Evolutionary conservation across 2,797 vertebrate species (phyloP), one percentile per base, ranked within the genome.

Genomic region (Xyrichtys novacula): DNA sequence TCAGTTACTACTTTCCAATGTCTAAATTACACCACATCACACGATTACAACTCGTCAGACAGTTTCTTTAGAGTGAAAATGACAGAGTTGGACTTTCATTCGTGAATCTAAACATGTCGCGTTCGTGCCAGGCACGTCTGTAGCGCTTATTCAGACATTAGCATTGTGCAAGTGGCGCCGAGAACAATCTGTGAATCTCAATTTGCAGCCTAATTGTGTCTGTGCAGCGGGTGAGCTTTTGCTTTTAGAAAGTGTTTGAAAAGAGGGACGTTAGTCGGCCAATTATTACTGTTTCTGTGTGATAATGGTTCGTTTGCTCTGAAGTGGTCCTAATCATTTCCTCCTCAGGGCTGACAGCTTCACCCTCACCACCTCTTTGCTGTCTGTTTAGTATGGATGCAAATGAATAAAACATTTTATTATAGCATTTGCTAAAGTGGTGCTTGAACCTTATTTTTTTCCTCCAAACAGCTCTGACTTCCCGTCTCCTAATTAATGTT

Each of bases 401-500:
- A 80, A 81, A 80, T 74, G 10, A 71, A 60, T 75, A 70, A 60
- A 81, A 70, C 39, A 71, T 63, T 26, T 47, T 62, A 48, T 72
- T 32, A 67, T 66, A 63, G 48, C 25, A 48, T 86, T 81, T 61
- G 34, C 55, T 64, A 53, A 85, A 86, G 67, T 68, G 48, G 26
- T 66, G 59, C 64, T 82, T 73, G 67, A 78, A 71, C 36, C 26
- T 42, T 40, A 61, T 64, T 64, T 64, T 38, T n/a, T n/a, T n/a
- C n/a, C n/a, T 9, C 49, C 32, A 48, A 63, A 53, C 44, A 63
- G 34, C 22, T 39, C 40, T 11, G 38, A 70, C 44, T 71, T 60
- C 19, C 34, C n/a, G 26, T 65, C 29, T 22, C 36, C 42, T 80
- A 88, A 88, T 88, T 82, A 80, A 74, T 68, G 65, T 48, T 85